Evolutionary conservation across 2,888 invertebrate genomes (phyloP).

Genomic region (Andrena bucephala): DNA sequence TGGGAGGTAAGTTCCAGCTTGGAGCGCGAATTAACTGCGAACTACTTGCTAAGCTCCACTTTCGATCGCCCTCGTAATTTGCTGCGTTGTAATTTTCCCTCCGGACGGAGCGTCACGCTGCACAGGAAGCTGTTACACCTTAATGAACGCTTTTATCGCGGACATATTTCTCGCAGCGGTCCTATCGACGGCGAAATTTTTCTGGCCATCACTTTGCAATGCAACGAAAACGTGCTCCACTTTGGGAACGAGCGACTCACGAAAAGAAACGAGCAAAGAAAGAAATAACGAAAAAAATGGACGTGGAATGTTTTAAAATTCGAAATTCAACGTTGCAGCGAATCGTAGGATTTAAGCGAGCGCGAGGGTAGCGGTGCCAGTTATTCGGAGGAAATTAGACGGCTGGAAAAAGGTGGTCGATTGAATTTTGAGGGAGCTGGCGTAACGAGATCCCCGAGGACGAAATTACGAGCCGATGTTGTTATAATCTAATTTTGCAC

Average conservation of each 20-base stretch:
- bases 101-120: conserved; percentile 24
- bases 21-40: conserved; percentile 52
- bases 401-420: conserved; percentile 31
- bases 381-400: conserved; percentile 9
- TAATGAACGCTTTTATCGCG: conserved; percentile 46
- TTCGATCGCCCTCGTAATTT: conserved; percentile 47
- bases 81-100: conserved; percentile 47
- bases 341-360: not conserved
- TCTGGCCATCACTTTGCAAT: not conserved
- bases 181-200: conserved; percentile 22
- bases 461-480: conserved; percentile 52
- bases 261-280: not conserved
- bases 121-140: conserved; percentile 48
- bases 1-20: conserved; percentile 24
- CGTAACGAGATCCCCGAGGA: conserved; percentile 32
- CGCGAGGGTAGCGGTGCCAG: not conserved
- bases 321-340: not conserved
- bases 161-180: conserved; percentile 1
- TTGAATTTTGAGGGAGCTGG: conserved; percentile 57
- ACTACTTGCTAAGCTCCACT: conserved; percentile 53
- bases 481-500: conserved; percentile 66
- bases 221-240: not conserved
- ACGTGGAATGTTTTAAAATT: not conserved
- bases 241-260: not conserved
- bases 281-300: not conserved